phyloP scores from a whole-genome alignment of 2,888 invertebrate species.

The Chelonus formosanus region DNA sequence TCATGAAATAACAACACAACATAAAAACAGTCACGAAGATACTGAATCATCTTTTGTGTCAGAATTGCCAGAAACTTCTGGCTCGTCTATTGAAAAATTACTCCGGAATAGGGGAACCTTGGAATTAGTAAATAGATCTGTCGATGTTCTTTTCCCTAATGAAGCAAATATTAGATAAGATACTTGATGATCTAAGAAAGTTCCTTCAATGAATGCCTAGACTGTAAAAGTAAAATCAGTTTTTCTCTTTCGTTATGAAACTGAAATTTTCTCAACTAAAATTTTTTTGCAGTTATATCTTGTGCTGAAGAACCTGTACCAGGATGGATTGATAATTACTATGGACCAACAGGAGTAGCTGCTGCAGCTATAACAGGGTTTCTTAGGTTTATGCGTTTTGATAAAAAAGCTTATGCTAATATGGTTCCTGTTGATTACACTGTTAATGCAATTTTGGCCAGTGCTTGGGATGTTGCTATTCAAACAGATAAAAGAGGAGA shows the following conservation, averaged over 20 bases:
- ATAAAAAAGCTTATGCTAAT: constrained; percentile 72
- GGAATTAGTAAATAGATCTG: constrained; percentile 29
- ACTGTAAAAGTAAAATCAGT: too few species aligned
- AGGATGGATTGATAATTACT: constrained; percentile 83
- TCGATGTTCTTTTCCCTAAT: constrained; percentile 36
- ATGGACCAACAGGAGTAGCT: constrained; percentile 76
- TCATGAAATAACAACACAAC: too few species aligned
- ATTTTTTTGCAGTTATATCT: constrained; percentile 67
- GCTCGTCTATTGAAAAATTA: background rate
- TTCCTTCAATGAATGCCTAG: too few species aligned
- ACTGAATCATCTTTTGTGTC: background rate
- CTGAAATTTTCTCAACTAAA: background rate
- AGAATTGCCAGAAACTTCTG: background rate
- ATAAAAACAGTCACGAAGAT: too few species aligned
- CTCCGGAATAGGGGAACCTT: constrained; percentile 8
- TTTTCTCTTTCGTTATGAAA: too few species aligned
- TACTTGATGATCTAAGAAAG: background rate
- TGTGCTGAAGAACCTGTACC: constrained; percentile 71
- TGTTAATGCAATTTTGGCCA: constrained; percentile 75
- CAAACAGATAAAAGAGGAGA: constrained; percentile 56
- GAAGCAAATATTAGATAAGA: constrained; percentile 19
- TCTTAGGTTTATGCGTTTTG: constrained; percentile 73
- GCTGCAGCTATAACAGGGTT: constrained; percentile 74
- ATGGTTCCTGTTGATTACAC: constrained; percentile 79
- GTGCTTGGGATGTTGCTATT: constrained; percentile 69